Evolutionary conservation across 2,797 vertebrate genomes (phyloP), one percentile per base, ranked within the genome.

Genomic region (Malurus splendens): DNA sequence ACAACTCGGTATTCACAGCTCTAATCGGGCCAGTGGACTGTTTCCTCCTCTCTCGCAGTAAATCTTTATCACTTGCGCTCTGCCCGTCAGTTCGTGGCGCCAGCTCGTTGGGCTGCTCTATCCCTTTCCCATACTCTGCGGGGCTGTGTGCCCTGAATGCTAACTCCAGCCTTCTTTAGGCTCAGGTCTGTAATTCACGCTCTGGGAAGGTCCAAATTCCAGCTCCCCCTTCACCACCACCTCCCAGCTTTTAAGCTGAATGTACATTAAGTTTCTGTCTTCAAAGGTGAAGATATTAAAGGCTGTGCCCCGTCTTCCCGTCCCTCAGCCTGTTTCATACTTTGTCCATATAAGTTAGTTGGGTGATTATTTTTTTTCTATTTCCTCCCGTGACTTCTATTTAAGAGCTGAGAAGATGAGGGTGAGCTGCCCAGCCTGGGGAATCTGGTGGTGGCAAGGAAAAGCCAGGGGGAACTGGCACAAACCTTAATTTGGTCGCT

Each of bases 1-100:
- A 97, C 97, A 98, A 95, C 96, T 96, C 95, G 90, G 95, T 95
- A 97, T 97, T 97, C 97, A 97, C 95, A 94, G 96, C 95, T 92
- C 95, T 97, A 97, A 97, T 95, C 95, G 89, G 96, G 96, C 97
- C 96, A 96, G 96, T 86, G 96, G 94, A 93, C 93, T 94, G 94
- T 94, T 95, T 96, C 94, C 96, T 96, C 95, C 96, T 97, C 96
- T 96, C 96, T 96, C 89, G 96, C 97, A 96, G 96, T 98, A 97
- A 98, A 97, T 98, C 97, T 97, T 97, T 95, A 96, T 96, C 96
- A 95, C 97, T 96, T 84, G 94, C 71, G 68, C 93, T 94, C 95
- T 94, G 97, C 96, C 96, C 96, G 93, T 96, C 96, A 95, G 92
- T 87, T 93, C 56, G 94, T 97, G 97, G 97, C 97, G 96, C 97